phyloP scores from a whole-genome alignment of 2,113 vertebrate species.

The Podarcis raffonei region DNA sequence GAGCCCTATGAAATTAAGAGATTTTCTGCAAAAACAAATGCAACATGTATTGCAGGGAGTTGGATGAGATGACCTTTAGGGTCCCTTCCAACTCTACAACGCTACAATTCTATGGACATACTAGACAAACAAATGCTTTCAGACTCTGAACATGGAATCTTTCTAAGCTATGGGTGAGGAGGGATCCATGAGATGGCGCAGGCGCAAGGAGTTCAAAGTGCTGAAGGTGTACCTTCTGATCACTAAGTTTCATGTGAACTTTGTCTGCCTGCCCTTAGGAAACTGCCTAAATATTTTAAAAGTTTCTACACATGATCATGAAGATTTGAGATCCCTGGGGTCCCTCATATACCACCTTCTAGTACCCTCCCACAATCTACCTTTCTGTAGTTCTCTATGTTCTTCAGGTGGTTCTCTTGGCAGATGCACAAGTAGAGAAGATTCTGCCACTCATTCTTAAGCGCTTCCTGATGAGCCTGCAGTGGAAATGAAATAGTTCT shows the following conservation, averaged over 20 bases:
- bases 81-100: too few relatives aligned
- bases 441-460: constrained; percentile 93
- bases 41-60: too few relatives aligned
- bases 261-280: neutral
- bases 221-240: neutral
- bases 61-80: too few relatives aligned
- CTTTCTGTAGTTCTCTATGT: constrained; percentile 86
- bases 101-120: too few relatives aligned
- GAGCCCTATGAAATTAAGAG: too few relatives aligned
- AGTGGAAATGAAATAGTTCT: neutral
- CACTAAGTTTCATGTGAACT: neutral
- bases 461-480: constrained; percentile 87
- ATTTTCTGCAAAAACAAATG: too few relatives aligned
- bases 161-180: neutral
- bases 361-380: constrained; percentile 61
- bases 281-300: neutral
- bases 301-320: neutral
- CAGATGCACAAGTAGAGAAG: constrained; percentile 97
- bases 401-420: constrained; percentile 91
- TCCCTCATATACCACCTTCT: neutral
- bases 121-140: too few relatives aligned
- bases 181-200: neutral
- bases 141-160: too few relatives aligned
- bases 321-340: neutral
- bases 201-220: too few relatives aligned